Base-by-base conservation (phyloP, 2,888 invertebrate species). In the Agonopterix heracliana region DNA sequence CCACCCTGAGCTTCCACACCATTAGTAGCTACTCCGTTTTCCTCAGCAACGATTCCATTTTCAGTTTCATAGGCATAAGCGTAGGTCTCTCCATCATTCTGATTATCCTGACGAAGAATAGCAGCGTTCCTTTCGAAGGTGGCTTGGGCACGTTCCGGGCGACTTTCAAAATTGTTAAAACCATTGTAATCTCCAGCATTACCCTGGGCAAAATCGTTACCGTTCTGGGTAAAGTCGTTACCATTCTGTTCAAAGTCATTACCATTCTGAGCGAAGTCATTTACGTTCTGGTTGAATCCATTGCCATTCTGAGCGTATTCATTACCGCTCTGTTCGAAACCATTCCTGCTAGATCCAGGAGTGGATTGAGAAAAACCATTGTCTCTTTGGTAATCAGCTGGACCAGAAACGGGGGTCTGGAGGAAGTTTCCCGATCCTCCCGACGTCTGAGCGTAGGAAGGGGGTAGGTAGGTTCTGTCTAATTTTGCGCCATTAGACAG, bases 21-120 rank as follows among this genome's bases (percentile, higher is more conserved):
- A 48, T 84, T 78, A 0, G 82, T 81, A 34, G 87, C 87, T 0
- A 79, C 74, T 47, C 88, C 88, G 10, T 81, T 75, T 54, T 86
- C 87, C 53, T 86, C 87, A 65, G 83, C 86, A 50, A 80, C 69
- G 53, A 88, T 87, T 3, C 88, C 87, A 47, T 88, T 88, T 0
- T 86, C 85, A 2, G 88, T 87, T 61, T 88, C 87, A 40, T 80
- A 88, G 47, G 73, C 80, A 57, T 85, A 88, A 0, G 78, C 60
- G 56, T 77, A 88, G 5, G 71, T 74, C 44, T 86, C 80, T 17
- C 86, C 86, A 49, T 87, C 81, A 45, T 81, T 87, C 51, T 83
- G 70, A 55, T 74, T 86, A 8, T 81, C 74, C 50, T 77, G 82
- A 68, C 72, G 77, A 43, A 88, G 54, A 35, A 77, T 87, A 57